These are phyloP conservation scores for Glaucopsyche alexis DNA, from an alignment of 2,888 invertebrate genomes.

Conservation along the genomic window DNA sequence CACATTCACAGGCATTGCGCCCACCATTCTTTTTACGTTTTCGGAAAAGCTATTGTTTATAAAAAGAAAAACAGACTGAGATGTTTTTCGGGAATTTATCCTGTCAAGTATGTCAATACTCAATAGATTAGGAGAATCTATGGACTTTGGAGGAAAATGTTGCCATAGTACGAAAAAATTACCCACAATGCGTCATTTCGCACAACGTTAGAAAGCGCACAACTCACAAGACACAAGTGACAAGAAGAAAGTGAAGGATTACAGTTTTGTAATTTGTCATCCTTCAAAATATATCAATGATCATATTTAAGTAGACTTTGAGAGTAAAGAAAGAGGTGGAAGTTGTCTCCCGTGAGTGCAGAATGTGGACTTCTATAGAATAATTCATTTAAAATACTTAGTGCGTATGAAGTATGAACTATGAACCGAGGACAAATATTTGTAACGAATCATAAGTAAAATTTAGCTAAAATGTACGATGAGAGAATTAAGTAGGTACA, in stretches of 20 bases:
- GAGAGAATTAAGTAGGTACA: no score
- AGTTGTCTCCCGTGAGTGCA: no score
- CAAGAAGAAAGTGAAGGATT: not conserved
- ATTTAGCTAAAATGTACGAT: no score
- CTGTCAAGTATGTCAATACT: slow-evolving; percentile 28
- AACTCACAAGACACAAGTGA: not conserved
- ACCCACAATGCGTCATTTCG: not conserved
- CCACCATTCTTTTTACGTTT: slow-evolving; percentile 74
- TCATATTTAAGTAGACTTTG: no score
- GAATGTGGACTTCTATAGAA: no score
- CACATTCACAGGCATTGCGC: slow-evolving; percentile 78
- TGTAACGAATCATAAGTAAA: no score
- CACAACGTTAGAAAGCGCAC: not conserved
- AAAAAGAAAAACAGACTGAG: slow-evolving; percentile 70
- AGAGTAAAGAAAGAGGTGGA: no score
- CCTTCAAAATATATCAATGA: no score
- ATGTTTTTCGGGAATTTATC: slow-evolving; percentile 48
- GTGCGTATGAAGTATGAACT: no score
- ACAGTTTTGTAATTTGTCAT: no score
- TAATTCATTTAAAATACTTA: no score
- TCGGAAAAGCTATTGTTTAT: slow-evolving; percentile 72
- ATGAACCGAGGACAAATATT: no score
- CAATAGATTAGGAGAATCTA: slow-evolving; percentile 9
- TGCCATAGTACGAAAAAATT: slow-evolving; percentile 17
- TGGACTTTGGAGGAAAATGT: slow-evolving; percentile 15